These are phyloP conservation scores for Zaprionus taronus DNA, from an alignment of 1,140 invertebrate species.

Conservation along the genomic window DNA sequence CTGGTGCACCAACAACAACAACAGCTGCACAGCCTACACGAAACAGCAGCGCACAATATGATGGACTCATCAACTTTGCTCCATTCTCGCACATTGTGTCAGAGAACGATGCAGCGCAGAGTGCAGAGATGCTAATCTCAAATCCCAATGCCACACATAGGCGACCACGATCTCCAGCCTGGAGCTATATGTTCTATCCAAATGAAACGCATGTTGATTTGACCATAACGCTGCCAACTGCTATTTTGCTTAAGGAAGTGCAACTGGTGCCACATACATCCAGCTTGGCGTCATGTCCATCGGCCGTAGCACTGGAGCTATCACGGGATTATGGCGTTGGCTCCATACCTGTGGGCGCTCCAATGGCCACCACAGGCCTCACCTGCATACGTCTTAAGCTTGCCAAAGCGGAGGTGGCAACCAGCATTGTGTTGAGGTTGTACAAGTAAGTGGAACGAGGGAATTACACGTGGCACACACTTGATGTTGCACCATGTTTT, in stretches of 20 bases:
- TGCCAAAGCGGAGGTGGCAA: conserved; percentile 92
- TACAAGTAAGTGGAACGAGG: conserved; percentile 72
- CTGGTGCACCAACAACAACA: conserved; percentile 38
- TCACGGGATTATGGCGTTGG: conserved; percentile 86
- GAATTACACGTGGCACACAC: neutral
- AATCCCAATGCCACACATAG: conserved; percentile 91
- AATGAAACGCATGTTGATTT: conserved; percentile 95
- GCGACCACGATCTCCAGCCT: conserved; percentile 93
- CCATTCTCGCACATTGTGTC: conserved; percentile 92
- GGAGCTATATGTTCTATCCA: conserved; percentile 97
- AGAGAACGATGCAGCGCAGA: conserved; percentile 93
- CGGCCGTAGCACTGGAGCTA: conserved; percentile 94
- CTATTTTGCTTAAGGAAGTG: conserved; percentile 94
- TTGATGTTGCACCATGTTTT: conserved; percentile 3
- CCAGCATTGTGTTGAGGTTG: conserved; percentile 86
- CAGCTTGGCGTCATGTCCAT: conserved; percentile 94
- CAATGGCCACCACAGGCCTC: conserved; percentile 92
- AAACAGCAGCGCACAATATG: conserved; percentile 83
- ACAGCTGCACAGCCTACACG: conserved; percentile 52
- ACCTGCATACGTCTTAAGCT: conserved; percentile 93
- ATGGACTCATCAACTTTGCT: conserved; percentile 94
- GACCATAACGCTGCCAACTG: conserved; percentile 93
- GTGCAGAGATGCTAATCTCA: conserved; percentile 93
- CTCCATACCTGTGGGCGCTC: conserved; percentile 86
- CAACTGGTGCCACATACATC: conserved; percentile 94